phyloP scores from a whole-genome alignment of 2,797 vertebrate genomes.

The Enteromius trimaculatus region DNA sequence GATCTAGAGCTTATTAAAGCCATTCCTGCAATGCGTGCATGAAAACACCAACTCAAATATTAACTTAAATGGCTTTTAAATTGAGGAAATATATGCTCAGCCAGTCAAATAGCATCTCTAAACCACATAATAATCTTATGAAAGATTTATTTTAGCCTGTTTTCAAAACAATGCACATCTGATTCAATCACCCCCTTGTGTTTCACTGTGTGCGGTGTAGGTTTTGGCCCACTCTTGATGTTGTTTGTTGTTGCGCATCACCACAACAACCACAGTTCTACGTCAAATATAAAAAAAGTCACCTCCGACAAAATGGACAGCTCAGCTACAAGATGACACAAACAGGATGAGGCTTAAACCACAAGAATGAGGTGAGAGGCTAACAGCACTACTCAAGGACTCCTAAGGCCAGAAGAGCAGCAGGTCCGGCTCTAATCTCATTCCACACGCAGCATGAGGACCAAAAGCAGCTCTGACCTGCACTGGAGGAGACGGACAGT shows the following conservation, averaged over 20 bases:
- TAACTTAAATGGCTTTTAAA: not conserved
- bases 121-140: not conserved
- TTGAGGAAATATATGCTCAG: not conserved
- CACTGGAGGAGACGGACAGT: not conserved
- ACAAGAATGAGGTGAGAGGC: not conserved
- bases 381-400: not conserved
- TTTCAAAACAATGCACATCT: not conserved
- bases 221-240: slow-evolving; percentile 35
- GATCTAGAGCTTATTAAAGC: not conserved
- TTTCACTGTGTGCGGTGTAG: slow-evolving; percentile 28
- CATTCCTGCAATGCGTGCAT: not conserved
- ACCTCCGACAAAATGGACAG: slow-evolving; percentile 10
- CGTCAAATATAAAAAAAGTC: not conserved
- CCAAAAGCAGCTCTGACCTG: not conserved
- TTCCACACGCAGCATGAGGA: slow-evolving; percentile 25
- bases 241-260: slow-evolving; percentile 15
- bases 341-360: slow-evolving; percentile 16
- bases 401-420: slow-evolving; percentile 29
- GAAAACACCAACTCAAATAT: not conserved
- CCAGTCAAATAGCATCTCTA: not conserved
- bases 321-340: slow-evolving; percentile 10
- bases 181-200: not conserved
- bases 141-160: not conserved
- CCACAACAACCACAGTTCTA: slow-evolving; percentile 43
- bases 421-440: slow-evolving; percentile 39